Conservation (phyloP, 1,140 invertebrate species). For the Nixonia krombeini region DNA sequence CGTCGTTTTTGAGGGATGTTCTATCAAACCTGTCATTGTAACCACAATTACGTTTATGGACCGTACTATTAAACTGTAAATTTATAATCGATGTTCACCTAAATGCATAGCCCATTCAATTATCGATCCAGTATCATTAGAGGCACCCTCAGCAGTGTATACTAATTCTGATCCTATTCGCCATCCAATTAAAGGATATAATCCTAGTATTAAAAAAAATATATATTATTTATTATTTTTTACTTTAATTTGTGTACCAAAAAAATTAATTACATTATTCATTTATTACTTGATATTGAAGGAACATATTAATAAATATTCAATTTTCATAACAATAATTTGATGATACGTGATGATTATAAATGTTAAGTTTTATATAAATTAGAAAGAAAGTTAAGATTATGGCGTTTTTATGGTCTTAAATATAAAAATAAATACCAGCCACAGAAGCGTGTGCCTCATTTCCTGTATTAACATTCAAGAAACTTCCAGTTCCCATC, state of each 20-base stretch:
- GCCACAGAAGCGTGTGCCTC: slow-evolving; percentile 83
- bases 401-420: background rate
- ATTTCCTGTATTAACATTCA: slow-evolving; percentile 89
- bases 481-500: slow-evolving; percentile 94
- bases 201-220: slow-evolving; percentile 70
- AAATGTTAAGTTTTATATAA: too few species aligned
- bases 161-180: slow-evolving; percentile 79
- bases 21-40: slow-evolving; percentile 77
- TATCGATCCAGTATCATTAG: slow-evolving; percentile 89
- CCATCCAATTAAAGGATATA: slow-evolving; percentile 95
- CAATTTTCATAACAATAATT: too few species aligned
- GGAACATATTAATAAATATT: too few species aligned
- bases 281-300: too few species aligned
- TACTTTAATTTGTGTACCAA: too few species aligned
- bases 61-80: background rate
- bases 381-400: too few species aligned
- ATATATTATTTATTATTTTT: slow-evolving; percentile 8
- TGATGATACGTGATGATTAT: too few species aligned
- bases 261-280: too few species aligned
- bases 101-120: slow-evolving; percentile 88
- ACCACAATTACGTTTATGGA: slow-evolving; percentile 13
- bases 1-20: slow-evolving; percentile 78
- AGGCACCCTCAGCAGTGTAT: slow-evolving; percentile 88
- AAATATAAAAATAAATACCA: slow-evolving; percentile 64
- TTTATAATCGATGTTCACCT: slow-evolving; percentile 72